A percentile compares a stretch with the other conserved stretches of the same genome.
Conservation (phyloP, 1,140 invertebrate species). For the Dryas iulia region DNA sequence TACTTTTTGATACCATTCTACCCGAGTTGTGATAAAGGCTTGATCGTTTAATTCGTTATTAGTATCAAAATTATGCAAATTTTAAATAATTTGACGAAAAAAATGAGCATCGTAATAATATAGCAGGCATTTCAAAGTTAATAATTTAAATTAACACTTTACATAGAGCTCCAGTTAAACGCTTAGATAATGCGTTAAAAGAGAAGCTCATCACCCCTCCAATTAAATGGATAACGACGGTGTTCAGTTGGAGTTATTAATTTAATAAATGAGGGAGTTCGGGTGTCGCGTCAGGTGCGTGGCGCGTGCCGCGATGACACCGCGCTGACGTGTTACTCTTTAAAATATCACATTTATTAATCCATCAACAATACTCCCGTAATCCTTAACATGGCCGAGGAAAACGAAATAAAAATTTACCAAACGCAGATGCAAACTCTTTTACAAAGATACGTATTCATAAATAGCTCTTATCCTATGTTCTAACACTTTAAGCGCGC, state of each 20-base stretch:
- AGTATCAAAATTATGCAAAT: slow-evolving; percentile 29
- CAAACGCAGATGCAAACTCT: neutral
- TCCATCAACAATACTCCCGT: neutral
- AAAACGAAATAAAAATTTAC: neutral
- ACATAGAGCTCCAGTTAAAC: slow-evolving; percentile 71
- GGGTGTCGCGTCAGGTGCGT: slow-evolving; percentile 66
- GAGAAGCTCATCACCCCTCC: slow-evolving; percentile 69
- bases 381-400: neutral
- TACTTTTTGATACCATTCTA: slow-evolving; percentile 58
- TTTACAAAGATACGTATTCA: slow-evolving; percentile 14
- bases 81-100: neutral
- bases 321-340: slow-evolving; percentile 15
- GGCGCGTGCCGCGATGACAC: slow-evolving; percentile 31
- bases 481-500: slow-evolving; percentile 19
- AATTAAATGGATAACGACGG: slow-evolving; percentile 75
- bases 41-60: slow-evolving; percentile 47
- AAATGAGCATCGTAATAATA: neutral
- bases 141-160: slow-evolving; percentile 54
- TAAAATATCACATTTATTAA: slow-evolving; percentile 19
- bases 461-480: slow-evolving; percentile 15
- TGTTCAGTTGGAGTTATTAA: slow-evolving; percentile 77
- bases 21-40: slow-evolving; percentile 40
- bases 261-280: slow-evolving; percentile 75
- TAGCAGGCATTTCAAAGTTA: neutral
- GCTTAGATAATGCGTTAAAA: slow-evolving; percentile 73